Evolutionary conservation across 2,797 vertebrate genomes (phyloP).

Genomic region (Sebastolobus alascanus): DNA sequence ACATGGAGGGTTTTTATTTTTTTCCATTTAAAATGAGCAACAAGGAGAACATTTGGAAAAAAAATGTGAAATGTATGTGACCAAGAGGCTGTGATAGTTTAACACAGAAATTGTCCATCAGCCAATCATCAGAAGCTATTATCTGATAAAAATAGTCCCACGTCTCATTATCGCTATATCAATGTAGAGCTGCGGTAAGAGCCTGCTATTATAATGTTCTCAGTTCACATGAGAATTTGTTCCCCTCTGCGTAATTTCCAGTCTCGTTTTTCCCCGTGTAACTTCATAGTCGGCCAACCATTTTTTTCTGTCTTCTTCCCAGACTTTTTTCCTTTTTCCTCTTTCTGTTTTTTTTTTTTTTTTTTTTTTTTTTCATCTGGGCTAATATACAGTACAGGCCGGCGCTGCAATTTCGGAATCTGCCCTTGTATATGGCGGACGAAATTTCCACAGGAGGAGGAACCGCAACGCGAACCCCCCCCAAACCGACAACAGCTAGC

Average conservation of each 20-base stretch:
- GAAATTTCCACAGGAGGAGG: slow-evolving; percentile 81
- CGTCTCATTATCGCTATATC: not conserved
- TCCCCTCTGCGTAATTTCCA: slow-evolving; percentile 56
- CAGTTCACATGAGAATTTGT: not conserved
- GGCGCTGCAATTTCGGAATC: slow-evolving; percentile 86
- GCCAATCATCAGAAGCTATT: not conserved
- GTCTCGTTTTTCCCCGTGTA: slow-evolving; percentile 54
- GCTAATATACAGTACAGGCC: slow-evolving; percentile 80
- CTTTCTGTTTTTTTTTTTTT: slow-evolving; percentile 51
- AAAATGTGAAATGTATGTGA: not conserved
- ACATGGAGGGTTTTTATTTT: too few relatives aligned
- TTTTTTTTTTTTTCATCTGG: slow-evolving; percentile 54
- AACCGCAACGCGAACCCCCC: slow-evolving; percentile 73
- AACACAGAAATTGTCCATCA: not conserved
- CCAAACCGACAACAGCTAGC: slow-evolving; percentile 41
- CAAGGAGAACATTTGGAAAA: not conserved
- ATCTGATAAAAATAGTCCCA: not conserved
- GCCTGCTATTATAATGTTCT: not conserved
- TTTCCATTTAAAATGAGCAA: not conserved
- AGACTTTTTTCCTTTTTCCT: slow-evolving; percentile 71
- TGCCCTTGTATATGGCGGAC: slow-evolving; percentile 87
- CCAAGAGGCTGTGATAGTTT: not conserved
- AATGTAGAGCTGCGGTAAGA: not conserved
- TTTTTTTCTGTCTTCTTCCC: slow-evolving; percentile 64
- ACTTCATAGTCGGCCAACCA: slow-evolving; percentile 73